A percentile compares a stretch with the other conserved stretches of the same genome.
phyloP scores from a whole-genome alignment of 2,113 vertebrate species.

The Ariopsis seemanni region DNA sequence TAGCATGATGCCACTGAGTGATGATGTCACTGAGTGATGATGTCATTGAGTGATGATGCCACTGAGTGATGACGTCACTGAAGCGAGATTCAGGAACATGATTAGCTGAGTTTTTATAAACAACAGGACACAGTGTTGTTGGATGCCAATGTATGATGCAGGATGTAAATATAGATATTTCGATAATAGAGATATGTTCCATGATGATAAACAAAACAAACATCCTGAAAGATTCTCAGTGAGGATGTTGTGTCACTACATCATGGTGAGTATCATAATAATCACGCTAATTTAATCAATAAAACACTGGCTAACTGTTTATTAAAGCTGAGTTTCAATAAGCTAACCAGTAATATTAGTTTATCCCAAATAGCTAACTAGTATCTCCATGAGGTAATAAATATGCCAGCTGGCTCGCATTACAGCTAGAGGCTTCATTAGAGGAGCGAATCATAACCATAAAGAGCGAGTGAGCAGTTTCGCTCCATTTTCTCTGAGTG shows the following conservation, averaged over 20 bases:
- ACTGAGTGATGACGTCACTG: slow-evolving; percentile 2
- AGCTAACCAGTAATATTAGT: neutral
- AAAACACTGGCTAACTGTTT: neutral
- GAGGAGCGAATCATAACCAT: slow-evolving; percentile 23
- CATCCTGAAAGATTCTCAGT: neutral
- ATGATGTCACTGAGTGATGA: slow-evolving; percentile 24
- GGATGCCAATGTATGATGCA: neutral
- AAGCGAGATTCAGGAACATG: slow-evolving; percentile 65
- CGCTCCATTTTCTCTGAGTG: slow-evolving; percentile 26
- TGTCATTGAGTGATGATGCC: neutral
- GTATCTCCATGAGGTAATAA: neutral
- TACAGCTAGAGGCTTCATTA: neutral
- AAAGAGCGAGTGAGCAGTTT: slow-evolving; percentile 38
- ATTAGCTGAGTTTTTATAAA: slow-evolving; percentile 58
- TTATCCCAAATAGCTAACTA: neutral
- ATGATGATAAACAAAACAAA: neutral
- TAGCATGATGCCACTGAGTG: slow-evolving; percentile 28
- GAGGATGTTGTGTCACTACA: neutral
- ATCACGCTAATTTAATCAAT: neutral
- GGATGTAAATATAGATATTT: neutral
- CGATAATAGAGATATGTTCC: neutral
- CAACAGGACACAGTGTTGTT: neutral
- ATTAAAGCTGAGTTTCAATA: neutral
- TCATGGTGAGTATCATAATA: too few species aligned
- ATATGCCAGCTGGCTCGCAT: neutral